A percentile compares a stretch with the other conserved stretches of the same genome.
phyloP scores from a whole-genome alignment of 2,888 invertebrate genomes.

The Athrips mouffetella region DNA sequence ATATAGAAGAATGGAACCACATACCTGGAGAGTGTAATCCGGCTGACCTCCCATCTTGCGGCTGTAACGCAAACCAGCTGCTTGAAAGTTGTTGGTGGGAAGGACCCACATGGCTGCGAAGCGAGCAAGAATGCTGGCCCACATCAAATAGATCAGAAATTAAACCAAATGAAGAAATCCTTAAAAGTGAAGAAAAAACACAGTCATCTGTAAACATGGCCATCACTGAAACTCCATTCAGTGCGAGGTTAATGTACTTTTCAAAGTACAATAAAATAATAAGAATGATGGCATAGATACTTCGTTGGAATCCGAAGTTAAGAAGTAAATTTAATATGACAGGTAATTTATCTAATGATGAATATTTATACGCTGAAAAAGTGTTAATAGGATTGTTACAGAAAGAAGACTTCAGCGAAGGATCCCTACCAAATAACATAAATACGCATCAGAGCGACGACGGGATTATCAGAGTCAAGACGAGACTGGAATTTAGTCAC shows the following conservation, averaged over 20 bases:
- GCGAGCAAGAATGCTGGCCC: slow-evolving; percentile 1
- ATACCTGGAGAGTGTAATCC: slow-evolving; percentile 18
- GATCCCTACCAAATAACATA: not conserved
- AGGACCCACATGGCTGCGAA: slow-evolving; percentile 12
- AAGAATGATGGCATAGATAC: too few relatives aligned
- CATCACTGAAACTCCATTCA: too few relatives aligned
- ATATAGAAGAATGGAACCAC: slow-evolving; percentile 15
- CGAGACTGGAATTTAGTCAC: not conserved
- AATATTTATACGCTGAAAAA: too few relatives aligned
- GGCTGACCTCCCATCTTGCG: slow-evolving; percentile 23
- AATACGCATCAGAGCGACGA: not conserved
- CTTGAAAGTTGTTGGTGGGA: slow-evolving; percentile 12
- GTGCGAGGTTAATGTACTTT: too few relatives aligned
- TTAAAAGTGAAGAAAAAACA: too few relatives aligned
- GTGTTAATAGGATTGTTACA: too few relatives aligned
- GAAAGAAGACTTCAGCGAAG: not conserved
- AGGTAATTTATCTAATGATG: too few relatives aligned
- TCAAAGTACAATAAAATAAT: too few relatives aligned
- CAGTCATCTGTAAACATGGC: too few relatives aligned
- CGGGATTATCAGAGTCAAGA: not conserved
- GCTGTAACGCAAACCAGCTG: slow-evolving; percentile 12
- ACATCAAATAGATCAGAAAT: not conserved
- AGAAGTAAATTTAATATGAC: too few relatives aligned
- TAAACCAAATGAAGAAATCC: not conserved
- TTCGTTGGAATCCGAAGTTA: too few relatives aligned